phyloP scores from a whole-genome alignment of 2,888 invertebrate genomes.

The Spodoptera picta region DNA sequence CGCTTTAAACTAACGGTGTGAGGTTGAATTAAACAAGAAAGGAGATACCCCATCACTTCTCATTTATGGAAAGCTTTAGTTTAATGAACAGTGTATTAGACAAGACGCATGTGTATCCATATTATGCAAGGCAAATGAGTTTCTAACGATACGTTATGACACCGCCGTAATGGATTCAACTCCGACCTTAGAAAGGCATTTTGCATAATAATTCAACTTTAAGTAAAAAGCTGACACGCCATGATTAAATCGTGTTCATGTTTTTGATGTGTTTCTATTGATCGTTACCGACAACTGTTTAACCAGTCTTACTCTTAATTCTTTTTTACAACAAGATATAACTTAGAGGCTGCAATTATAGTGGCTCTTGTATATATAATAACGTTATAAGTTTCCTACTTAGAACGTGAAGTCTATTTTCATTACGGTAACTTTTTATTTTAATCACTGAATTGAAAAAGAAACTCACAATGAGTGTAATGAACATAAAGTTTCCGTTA shows the following conservation, averaged over 20 bases:
- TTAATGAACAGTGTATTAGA: slow-evolving; percentile 40
- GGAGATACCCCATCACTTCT: slow-evolving; percentile 33
- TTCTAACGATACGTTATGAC: slow-evolving; percentile 64
- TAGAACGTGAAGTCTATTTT: no score
- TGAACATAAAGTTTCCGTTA: no score
- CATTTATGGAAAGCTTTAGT: slow-evolving; percentile 35
- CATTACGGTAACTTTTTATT: no score
- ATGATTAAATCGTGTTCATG: slow-evolving; percentile 20
- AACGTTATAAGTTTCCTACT: no score
- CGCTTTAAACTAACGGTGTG: slow-evolving; percentile 5
- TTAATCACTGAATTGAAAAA: no score
- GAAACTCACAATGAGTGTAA: no score
- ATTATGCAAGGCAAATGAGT: slow-evolving; percentile 68
- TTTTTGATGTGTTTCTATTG: slow-evolving; percentile 8
- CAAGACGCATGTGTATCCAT: slow-evolving; percentile 49
- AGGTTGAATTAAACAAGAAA: slow-evolving; percentile 22
- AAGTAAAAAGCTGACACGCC: slow-evolving; percentile 27
- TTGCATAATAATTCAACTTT: slow-evolving; percentile 59
- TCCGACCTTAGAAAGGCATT: slow-evolving; percentile 71
- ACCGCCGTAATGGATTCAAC: slow-evolving; percentile 66
- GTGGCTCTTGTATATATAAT: no score
- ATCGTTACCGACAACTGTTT: slow-evolving; percentile 13
- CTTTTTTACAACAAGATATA: no score
- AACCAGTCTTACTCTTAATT: neutral
- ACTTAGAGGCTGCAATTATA: no score